These are phyloP conservation scores for Nipponia nippon DNA, from an alignment of 2,113 vertebrate genomes.

Conservation along the genomic window DNA sequence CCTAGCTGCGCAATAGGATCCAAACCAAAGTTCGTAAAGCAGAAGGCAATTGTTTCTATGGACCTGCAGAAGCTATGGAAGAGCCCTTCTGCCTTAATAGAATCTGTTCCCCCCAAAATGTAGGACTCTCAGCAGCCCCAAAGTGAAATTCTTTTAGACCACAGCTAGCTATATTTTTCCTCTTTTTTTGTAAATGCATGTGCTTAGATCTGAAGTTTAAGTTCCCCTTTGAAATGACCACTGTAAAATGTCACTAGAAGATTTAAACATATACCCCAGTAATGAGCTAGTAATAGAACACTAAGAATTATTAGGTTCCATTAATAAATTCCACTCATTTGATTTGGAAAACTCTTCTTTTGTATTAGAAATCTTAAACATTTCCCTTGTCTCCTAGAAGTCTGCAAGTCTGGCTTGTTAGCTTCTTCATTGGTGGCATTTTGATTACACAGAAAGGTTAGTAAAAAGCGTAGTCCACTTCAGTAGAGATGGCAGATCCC, in stretches of 20 bases:
- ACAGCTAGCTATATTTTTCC: neutral
- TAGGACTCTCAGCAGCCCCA: neutral
- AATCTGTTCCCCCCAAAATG: neutral
- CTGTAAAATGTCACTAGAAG: neutral
- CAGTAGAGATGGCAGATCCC: neutral
- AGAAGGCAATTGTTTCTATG: neutral
- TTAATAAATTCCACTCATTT: neutral
- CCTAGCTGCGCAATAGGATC: neutral
- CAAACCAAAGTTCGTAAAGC: neutral
- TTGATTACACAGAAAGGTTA: neutral
- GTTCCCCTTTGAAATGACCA: neutral
- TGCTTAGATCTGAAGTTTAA: neutral
- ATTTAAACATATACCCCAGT: neutral
- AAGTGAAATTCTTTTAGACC: neutral
- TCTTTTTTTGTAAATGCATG: neutral
- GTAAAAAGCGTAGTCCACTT: neutral
- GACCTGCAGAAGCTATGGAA: neutral
- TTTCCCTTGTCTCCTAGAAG: neutral
- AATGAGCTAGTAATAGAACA: neutral
- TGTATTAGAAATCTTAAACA: neutral
- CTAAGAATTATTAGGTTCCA: neutral
- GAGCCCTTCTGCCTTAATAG: accelerated
- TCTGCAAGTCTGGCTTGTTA: neutral
- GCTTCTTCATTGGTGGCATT: neutral
- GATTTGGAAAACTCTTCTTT: neutral